Conservation (phyloP, 2,888 invertebrate species). For the Erebia ligea region DNA sequence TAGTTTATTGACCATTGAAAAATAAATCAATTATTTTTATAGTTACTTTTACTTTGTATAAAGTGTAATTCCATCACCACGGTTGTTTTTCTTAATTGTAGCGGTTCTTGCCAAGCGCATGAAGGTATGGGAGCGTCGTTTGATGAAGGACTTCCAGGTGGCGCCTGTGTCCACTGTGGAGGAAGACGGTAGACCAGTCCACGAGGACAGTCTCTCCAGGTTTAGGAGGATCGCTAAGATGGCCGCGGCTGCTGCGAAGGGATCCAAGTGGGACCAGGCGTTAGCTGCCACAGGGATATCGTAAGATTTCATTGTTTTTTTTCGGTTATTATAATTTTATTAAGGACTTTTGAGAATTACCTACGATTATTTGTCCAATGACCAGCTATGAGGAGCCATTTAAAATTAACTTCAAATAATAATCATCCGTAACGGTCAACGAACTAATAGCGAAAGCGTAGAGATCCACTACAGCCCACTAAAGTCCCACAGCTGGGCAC, state of each 20-base stretch:
- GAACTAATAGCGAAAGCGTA: too few relatives aligned
- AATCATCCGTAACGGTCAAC: too few relatives aligned
- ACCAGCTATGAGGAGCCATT: too few relatives aligned
- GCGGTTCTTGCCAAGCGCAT: constrained; percentile 90
- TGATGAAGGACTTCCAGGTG: constrained; percentile 95
- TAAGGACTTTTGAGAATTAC: background rate
- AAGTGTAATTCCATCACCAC: too few relatives aligned
- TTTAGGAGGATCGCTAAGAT: constrained; percentile 90
- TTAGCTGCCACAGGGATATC: constrained; percentile 83
- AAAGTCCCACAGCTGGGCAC: too few relatives aligned
- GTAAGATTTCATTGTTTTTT: constrained; percentile 56
- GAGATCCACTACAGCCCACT: too few relatives aligned
- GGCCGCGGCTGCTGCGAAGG: constrained; percentile 87
- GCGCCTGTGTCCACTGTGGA: constrained; percentile 87
- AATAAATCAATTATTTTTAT: too few relatives aligned
- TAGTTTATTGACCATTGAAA: too few relatives aligned
- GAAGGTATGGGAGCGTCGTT: constrained; percentile 92
- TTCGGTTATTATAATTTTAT: background rate
- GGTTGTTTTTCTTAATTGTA: constrained; percentile 49
- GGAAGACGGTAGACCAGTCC: constrained; percentile 73
- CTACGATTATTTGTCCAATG: too few relatives aligned
- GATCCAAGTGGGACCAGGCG: constrained; percentile 90
- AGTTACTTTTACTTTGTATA: too few relatives aligned
- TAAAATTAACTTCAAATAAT: too few relatives aligned
- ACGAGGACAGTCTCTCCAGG: constrained; percentile 85